A percentile compares a stretch with the other conserved stretches of the same genome.
phyloP scores from a whole-genome alignment of 1,140 invertebrate species.

The Drosophila serrata region DNA sequence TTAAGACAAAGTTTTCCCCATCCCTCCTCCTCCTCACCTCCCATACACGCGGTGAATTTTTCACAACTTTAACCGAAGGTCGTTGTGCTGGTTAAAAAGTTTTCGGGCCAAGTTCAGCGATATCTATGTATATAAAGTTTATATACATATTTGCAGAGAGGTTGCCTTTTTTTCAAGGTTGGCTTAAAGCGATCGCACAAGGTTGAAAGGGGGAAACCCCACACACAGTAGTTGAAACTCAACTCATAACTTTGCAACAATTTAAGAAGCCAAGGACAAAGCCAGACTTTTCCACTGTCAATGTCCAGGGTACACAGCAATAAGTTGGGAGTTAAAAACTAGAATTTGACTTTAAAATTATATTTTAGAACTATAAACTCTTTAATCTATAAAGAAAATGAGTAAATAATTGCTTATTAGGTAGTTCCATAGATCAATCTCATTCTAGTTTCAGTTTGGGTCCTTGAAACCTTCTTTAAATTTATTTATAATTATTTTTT shows the following conservation, averaged over 20 bases:
- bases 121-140: constrained; percentile 30
- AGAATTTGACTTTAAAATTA: background rate
- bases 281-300: background rate
- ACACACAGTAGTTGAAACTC: constrained; percentile 14
- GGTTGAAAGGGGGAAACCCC: background rate
- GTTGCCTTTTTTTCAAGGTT: constrained; percentile 29
- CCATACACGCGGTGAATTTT: constrained; percentile 34
- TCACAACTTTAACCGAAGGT: constrained; percentile 78
- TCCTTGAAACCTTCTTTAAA: too few relatives aligned
- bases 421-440: too few relatives aligned
- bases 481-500: background rate
- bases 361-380: background rate
- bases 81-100: constrained; percentile 70
- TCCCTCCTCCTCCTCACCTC: background rate
- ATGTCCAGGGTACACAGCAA: constrained; percentile 3
- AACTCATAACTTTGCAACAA: constrained; percentile 72
- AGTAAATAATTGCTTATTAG: too few relatives aligned
- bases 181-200: constrained; percentile 15
- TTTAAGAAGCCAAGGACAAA: constrained; percentile 57
- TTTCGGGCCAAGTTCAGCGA: constrained; percentile 66
- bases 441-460: too few relatives aligned
- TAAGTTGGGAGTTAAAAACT: too few relatives aligned
- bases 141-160: constrained; percentile 25
- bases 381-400: too few relatives aligned
- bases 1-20: constrained; percentile 73